Evolutionary conservation across 2,888 invertebrate species (phyloP).

Genomic region (Philaethria dido): DNA sequence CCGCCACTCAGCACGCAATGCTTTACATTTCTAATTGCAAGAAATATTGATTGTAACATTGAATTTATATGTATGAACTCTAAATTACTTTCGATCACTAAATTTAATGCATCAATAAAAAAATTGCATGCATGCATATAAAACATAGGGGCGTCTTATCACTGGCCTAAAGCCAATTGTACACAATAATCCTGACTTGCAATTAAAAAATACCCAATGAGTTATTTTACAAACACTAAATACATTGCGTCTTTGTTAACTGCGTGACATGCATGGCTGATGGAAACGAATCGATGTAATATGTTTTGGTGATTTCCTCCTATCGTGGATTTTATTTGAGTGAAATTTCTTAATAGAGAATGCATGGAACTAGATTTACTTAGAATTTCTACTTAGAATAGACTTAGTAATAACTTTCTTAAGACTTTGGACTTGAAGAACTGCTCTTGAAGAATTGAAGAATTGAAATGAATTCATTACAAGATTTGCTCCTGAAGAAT

Average conservation of each 20-base stretch:
- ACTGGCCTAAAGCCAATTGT: slow-evolving; percentile 47
- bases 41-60: background rate
- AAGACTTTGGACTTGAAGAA: background rate
- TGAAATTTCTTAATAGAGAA: slow-evolving; percentile 17
- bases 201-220: slow-evolving; percentile 45
- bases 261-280: slow-evolving; percentile 37
- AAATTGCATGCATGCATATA: slow-evolving; percentile 48
- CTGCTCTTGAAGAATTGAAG: too few species aligned
- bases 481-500: too few species aligned
- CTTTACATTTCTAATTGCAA: too few species aligned
- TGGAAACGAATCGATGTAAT: slow-evolving; percentile 43
- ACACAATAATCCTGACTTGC: slow-evolving; percentile 40
- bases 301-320: slow-evolving; percentile 18
- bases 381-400: background rate
- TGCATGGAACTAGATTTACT: slow-evolving; percentile 13
- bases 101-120: slow-evolving; percentile 47
- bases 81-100: slow-evolving; percentile 46
- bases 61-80: slow-evolving; percentile 1
- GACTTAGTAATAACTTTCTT: background rate
- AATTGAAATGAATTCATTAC: too few species aligned
- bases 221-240: slow-evolving; percentile 40
- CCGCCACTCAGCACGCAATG: too few species aligned
- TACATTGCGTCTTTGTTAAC: slow-evolving; percentile 46
- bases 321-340: background rate
- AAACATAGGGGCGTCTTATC: slow-evolving; percentile 44